Conservation (phyloP, 2,888 invertebrate genomes). For the Trileptium ribeirensis region DNA sequence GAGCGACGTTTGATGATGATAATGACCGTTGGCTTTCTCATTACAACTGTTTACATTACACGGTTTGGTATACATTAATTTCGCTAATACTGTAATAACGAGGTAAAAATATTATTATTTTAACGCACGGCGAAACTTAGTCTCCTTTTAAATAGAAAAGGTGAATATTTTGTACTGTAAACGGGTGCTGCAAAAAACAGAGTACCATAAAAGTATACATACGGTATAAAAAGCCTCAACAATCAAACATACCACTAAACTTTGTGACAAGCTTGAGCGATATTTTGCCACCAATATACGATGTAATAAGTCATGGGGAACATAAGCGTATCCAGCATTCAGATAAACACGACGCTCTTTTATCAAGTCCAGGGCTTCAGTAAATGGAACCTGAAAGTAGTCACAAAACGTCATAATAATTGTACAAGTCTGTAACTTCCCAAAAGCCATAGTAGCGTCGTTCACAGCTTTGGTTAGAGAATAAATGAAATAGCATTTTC, state of each 20-base stretch:
- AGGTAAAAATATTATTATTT: too few relatives aligned
- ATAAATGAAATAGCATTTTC: too few relatives aligned
- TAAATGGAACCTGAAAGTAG: constrained; percentile 76
- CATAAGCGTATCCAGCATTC: constrained; percentile 73
- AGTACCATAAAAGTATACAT: neutral
- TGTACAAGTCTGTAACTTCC: neutral
- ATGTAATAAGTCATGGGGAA: constrained; percentile 73
- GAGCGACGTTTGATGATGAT: too few relatives aligned
- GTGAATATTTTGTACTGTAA: too few relatives aligned
- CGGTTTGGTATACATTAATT: too few relatives aligned
- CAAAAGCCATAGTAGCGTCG: neutral
- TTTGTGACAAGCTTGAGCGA: constrained; percentile 64
- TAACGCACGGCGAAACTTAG: too few relatives aligned
- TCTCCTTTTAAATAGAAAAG: too few relatives aligned
- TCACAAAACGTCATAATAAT: constrained; percentile 50
- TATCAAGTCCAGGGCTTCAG: constrained; percentile 77
- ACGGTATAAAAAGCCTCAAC: neutral
- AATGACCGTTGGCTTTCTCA: too few relatives aligned
- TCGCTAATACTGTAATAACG: too few relatives aligned
- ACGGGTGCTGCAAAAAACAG: too few relatives aligned
- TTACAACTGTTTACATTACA: too few relatives aligned
- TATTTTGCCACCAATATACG: constrained; percentile 72
- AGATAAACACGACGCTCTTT: constrained; percentile 70
- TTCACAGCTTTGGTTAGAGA: too few relatives aligned
- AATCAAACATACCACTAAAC: constrained; percentile 59